Percentiles rank a stretch among this genome's conserved stretches.
phyloP scores from a whole-genome alignment of 2,797 vertebrate species.

The Mallotus villosus region DNA sequence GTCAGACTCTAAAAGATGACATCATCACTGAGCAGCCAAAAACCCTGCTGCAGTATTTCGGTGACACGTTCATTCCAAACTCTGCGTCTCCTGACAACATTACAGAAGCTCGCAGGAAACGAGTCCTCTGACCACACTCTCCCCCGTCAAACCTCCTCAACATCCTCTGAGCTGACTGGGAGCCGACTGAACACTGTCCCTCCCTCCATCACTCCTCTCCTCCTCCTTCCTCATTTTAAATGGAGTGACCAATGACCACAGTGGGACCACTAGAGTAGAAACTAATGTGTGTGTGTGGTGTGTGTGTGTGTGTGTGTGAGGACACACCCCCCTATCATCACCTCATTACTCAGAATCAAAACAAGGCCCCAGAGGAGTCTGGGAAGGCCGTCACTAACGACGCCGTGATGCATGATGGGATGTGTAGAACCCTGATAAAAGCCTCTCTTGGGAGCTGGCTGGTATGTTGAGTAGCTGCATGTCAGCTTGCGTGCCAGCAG shows the following conservation, averaged over 20 bases:
- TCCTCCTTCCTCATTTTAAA: background rate
- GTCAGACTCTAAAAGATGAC: background rate
- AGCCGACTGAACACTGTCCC: background rate
- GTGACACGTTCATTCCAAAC: background rate
- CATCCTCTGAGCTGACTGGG: background rate
- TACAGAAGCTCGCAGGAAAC: background rate
- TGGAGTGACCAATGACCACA: background rate
- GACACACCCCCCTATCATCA: background rate
- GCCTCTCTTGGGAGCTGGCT: background rate
- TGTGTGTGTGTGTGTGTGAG: slow-evolving; percentile 4
- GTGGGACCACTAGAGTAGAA: slow-evolving; percentile 6
- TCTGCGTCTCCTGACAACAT: background rate
- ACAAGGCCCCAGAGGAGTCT: background rate
- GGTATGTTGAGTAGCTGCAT: background rate
- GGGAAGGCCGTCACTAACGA: background rate
- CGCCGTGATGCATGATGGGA: background rate
- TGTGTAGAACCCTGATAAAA: background rate
- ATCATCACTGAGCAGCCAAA: slow-evolving; percentile 2
- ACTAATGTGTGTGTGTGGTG: background rate
- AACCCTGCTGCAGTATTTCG: background rate
- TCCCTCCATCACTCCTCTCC: background rate
- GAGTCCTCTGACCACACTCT: background rate
- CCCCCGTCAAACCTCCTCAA: background rate
- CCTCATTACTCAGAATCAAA: slow-evolving; percentile 1
- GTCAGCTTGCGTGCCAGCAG: background rate